Conservation (phyloP, 23 tunicate genomes). For the Diplosoma virens region DNA sequence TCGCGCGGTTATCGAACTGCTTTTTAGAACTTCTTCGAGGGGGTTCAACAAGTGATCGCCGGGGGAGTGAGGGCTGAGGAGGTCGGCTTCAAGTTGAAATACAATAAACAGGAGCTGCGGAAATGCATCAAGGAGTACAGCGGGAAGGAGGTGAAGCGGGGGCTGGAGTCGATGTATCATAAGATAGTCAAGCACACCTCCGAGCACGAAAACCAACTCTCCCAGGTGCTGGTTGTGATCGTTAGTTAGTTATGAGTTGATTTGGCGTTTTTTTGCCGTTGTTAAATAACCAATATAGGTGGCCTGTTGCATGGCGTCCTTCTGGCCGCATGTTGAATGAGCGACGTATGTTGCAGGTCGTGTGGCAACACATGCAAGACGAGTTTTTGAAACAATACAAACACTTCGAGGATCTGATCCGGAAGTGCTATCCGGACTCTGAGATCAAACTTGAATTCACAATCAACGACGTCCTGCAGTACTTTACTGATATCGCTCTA, state of each 20-base stretch:
- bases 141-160: slow-evolving; percentile 97
- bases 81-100: slow-evolving; percentile 83
- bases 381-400: slow-evolving; percentile 93
- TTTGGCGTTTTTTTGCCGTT: neutral
- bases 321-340: no score
- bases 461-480: slow-evolving; percentile 77
- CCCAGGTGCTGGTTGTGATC: slow-evolving; percentile 38
- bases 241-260: neutral
- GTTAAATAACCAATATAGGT: no score
- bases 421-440: slow-evolving; percentile 75
- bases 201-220: slow-evolving; percentile 64
- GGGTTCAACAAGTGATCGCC: slow-evolving; percentile 92
- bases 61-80: slow-evolving; percentile 88
- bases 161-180: slow-evolving; percentile 85
- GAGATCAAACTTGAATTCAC: slow-evolving; percentile 87
- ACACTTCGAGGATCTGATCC: slow-evolving; percentile 78
- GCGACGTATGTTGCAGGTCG: slow-evolving; percentile 68
- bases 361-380: slow-evolving; percentile 98
- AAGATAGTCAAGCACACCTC: slow-evolving; percentile 93
- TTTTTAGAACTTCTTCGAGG: slow-evolving; percentile 94
- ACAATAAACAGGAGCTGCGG: slow-evolving; percentile 87
- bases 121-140: slow-evolving; percentile 90
- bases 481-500: slow-evolving; percentile 82
- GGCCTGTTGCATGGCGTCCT: no score
- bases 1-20: no score